Percentiles rank a stretch among this genome's conserved stretches.
These are phyloP conservation scores for Drosophila repleta DNA, from an alignment of 1,140 invertebrate species.

Conservation along the genomic window DNA sequence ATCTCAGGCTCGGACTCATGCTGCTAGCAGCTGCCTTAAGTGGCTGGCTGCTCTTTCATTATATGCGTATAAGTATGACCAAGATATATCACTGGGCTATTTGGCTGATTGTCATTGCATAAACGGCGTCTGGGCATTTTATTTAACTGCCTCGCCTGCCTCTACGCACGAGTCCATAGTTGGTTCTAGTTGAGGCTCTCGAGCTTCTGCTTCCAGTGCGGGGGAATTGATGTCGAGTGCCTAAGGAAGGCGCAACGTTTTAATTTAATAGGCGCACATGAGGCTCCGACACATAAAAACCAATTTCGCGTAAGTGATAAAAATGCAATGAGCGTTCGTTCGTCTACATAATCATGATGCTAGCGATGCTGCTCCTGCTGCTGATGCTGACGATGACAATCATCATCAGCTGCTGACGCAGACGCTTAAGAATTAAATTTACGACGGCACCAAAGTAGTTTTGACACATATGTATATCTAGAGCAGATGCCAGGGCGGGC, in stretches of 20 bases:
- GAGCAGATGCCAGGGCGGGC: slow-evolving; percentile 37
- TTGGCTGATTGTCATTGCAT: slow-evolving; percentile 75
- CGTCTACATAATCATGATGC: slow-evolving; percentile 40
- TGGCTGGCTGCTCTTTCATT: slow-evolving; percentile 42
- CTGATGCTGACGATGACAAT: slow-evolving; percentile 43
- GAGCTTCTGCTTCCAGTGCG: neutral
- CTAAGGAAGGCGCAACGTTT: slow-evolving; percentile 60
- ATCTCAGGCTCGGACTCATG: neutral
- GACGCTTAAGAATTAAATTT: slow-evolving; percentile 76
- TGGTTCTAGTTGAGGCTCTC: no score
- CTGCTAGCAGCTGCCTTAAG: slow-evolving; percentile 14
- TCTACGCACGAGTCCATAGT: no score
- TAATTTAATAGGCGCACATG: slow-evolving; percentile 80
- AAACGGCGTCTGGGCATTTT: slow-evolving; percentile 69
- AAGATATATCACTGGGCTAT: slow-evolving; percentile 58
- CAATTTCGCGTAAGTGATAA: slow-evolving; percentile 82
- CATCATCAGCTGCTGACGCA: slow-evolving; percentile 62
- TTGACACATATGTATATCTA: slow-evolving; percentile 77
- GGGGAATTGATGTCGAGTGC: slow-evolving; percentile 56
- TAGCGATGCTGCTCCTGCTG: neutral
- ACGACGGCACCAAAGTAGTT: slow-evolving; percentile 73
- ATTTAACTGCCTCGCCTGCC: slow-evolving; percentile 57
- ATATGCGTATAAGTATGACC: slow-evolving; percentile 32
- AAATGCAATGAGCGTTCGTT: slow-evolving; percentile 77
- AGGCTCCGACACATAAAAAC: slow-evolving; percentile 76